Conservation (phyloP, 2,888 invertebrate genomes). For the Apeira syringaria region DNA sequence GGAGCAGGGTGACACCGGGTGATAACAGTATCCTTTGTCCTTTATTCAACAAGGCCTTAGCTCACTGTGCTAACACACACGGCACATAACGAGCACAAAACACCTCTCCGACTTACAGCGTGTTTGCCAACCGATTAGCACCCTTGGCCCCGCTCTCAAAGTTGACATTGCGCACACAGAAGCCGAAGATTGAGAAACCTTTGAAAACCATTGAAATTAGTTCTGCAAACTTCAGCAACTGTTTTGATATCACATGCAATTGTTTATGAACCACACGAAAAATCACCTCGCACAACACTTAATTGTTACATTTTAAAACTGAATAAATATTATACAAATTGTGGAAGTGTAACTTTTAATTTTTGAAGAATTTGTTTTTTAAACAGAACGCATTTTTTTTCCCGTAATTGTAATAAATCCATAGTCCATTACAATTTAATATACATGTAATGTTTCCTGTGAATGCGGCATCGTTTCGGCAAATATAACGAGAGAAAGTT, state of each 20-base stretch:
- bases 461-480: slow-evolving; percentile 23
- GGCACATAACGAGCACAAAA: slow-evolving; percentile 57
- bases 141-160: slow-evolving; percentile 66
- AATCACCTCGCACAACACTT: slow-evolving; percentile 28
- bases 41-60: slow-evolving; percentile 52
- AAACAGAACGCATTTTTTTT: too few relatives aligned
- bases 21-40: slow-evolving; percentile 59
- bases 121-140: slow-evolving; percentile 78
- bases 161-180: slow-evolving; percentile 76
- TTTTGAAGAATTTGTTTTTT: background rate
- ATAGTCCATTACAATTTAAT: too few relatives aligned
- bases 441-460: too few relatives aligned
- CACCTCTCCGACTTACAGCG: slow-evolving; percentile 59
- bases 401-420: too few relatives aligned
- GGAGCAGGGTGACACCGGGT: slow-evolving; percentile 40
- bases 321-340: background rate
- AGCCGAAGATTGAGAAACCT: slow-evolving; percentile 68
- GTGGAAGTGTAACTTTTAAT: background rate
- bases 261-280: slow-evolving; percentile 38
- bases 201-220: slow-evolving; percentile 63
- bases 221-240: slow-evolving; percentile 52
- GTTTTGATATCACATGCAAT: slow-evolving; percentile 45
- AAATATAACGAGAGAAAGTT: slow-evolving; percentile 55
- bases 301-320: background rate
- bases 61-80: slow-evolving; percentile 65